Percentiles rank a stretch among this genome's conserved stretches.
phyloP scores from a whole-genome alignment of 2,797 vertebrate species.

The Delichon dasypus region DNA sequence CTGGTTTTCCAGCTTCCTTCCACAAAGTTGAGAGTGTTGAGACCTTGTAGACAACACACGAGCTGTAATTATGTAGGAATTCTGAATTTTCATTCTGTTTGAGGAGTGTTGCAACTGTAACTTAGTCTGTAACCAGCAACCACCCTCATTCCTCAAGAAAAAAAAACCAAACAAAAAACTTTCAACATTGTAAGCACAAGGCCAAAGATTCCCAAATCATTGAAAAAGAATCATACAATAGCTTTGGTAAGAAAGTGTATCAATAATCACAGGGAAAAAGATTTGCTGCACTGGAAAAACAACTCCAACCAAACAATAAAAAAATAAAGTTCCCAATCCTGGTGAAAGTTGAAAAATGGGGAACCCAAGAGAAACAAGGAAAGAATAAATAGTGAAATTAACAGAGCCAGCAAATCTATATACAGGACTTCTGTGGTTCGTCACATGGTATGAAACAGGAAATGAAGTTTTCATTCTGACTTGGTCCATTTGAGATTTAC shows the following conservation, averaged over 20 bases:
- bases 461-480: constrained; percentile 81
- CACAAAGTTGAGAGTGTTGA: rapidly evolving
- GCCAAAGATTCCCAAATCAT: not conserved
- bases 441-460: constrained; percentile 75
- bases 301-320: not conserved
- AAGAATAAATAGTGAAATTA: not conserved
- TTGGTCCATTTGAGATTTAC: constrained; percentile 46
- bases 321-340: not conserved
- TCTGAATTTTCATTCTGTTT: not conserved
- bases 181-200: not conserved
- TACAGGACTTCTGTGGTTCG: not conserved
- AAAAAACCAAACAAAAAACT: not conserved
- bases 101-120: not conserved
- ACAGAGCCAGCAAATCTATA: not conserved
- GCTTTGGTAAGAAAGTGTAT: not conserved
- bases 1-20: not conserved
- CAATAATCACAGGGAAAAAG: not conserved
- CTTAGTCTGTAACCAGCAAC: not conserved
- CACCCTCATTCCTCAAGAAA: not conserved
- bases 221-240: not conserved
- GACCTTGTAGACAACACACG: rapidly evolving
- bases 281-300: not conserved
- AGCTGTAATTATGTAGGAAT: not conserved
- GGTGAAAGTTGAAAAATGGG: not conserved
- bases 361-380: not conserved